Evolutionary conservation across 1,140 invertebrate genomes (phyloP), one percentile per base, ranked within the genome.

Genomic region (Centruroides sculpturatus): DNA sequence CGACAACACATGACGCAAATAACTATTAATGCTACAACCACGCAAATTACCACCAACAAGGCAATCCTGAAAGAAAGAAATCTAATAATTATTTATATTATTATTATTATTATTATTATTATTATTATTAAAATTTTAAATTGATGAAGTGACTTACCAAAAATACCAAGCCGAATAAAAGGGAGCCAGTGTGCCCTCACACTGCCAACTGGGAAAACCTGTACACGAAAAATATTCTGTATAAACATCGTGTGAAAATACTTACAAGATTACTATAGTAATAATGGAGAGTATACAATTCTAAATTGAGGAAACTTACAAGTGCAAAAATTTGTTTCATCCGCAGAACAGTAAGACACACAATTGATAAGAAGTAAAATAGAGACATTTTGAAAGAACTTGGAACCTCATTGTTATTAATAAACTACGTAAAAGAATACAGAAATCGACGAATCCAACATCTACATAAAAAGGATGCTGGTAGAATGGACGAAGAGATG

Each of bases 241-340:
- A 41, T 6, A 41, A 55, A 35, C 11, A 54, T 59, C 23, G 2
- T 23, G 23, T 3, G 47, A 13, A 49, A 57, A 49, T 9, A 53
- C 47, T 47, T 47, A 35, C 35, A 41, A 35, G 49, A 13, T 4
- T 11, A 50, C n/a, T 55, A 50, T 36, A 50, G 13, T 49, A 55
- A 47, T 57, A 47, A 52, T 47, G 54, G 5, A n/a, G 3, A n/a
- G 50, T 7, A n/a, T 10, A 9, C 5, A n/a, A 3, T 47, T 13
- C 35, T 23, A 7, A n/a, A 56, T 23, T 2, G 2, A 23, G 2
- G 23, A 41, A 23, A 67, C 66, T 68, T 66, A 71, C 70, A 61
- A 50, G 48, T 64, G 67, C 3, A 69, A 67, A 23, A 23, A 23
- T 23, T 23, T 2, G 23, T 23, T 23, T 0, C 23, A 23, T 23